phyloP scores from a whole-genome alignment of 2,113 vertebrate species.

The Centropus bengalensis region DNA sequence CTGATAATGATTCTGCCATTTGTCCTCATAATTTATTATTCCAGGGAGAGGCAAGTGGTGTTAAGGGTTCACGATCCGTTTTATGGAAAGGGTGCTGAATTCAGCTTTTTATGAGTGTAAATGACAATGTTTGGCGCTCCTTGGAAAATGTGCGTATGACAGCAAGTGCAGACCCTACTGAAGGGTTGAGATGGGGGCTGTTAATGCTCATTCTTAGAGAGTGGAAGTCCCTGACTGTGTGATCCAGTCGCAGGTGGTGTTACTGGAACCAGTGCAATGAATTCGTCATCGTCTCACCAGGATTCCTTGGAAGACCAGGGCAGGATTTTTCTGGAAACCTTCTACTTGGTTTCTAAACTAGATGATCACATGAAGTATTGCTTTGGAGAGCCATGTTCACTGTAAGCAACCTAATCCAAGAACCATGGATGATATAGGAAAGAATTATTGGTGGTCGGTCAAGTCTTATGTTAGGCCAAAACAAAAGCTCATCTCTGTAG shows the following conservation, averaged over 20 bases:
- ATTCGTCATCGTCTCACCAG: background rate
- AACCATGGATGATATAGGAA: background rate
- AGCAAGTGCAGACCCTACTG: background rate
- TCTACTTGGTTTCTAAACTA: background rate
- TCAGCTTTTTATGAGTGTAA: slow-evolving; percentile 62
- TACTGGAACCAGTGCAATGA: background rate
- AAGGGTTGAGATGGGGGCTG: background rate
- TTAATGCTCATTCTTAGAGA: background rate
- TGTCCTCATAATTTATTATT: slow-evolving; percentile 74
- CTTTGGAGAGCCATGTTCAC: background rate
- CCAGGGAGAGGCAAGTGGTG: slow-evolving; percentile 66
- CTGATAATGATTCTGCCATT: slow-evolving; percentile 75
- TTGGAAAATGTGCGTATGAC: background rate
- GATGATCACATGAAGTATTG: background rate
- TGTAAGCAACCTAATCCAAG: background rate
- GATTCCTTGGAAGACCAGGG: background rate
- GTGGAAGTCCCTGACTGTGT: background rate
- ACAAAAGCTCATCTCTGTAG: background rate
- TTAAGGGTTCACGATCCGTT: slow-evolving; percentile 67
- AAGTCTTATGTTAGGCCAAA: background rate
- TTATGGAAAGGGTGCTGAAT: slow-evolving; percentile 68
- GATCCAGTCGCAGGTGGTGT: background rate
- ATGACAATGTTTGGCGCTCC: slow-evolving; percentile 53
- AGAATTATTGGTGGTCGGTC: background rate
- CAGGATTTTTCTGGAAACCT: background rate